Conservation (phyloP, 2,113 vertebrate species). For the Notarius quadriscutis region DNA sequence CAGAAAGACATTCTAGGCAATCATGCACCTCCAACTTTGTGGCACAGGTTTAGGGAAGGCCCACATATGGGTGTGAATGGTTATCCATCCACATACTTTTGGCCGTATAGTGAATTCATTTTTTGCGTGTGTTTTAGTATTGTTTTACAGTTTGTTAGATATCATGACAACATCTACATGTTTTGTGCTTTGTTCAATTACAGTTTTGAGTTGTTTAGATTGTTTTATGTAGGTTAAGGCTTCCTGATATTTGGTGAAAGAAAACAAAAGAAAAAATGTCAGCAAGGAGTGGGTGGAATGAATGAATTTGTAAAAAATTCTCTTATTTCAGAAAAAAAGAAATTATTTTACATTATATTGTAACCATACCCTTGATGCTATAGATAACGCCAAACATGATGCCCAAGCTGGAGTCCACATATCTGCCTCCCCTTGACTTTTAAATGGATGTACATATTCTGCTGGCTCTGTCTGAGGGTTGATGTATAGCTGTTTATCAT, state of each 20-base stretch:
- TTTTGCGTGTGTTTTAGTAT: background rate
- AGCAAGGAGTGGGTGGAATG: background rate
- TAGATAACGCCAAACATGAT: constrained; percentile 11
- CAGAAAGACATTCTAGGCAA: background rate
- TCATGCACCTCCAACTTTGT: background rate
- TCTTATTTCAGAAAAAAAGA: background rate
- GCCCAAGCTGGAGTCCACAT: background rate
- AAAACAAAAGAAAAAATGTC: background rate
- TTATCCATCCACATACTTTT: background rate
- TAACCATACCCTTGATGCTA: background rate
- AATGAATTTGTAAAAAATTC: background rate
- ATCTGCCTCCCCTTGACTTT: constrained; percentile 13
- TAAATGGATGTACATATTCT: constrained; percentile 23
- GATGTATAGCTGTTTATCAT: constrained; percentile 38
- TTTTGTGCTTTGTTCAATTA: background rate
- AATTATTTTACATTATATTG: background rate
- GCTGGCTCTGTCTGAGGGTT: constrained; percentile 9
- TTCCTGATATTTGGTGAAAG: background rate
- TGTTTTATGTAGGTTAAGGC: background rate
- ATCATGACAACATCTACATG: background rate
- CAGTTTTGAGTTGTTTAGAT: background rate
- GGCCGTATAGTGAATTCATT: background rate
- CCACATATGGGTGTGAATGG: background rate
- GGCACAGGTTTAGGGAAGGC: background rate
- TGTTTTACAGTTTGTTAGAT: background rate